These are phyloP conservation scores for Nestor notabilis DNA, from an alignment of 2,113 vertebrate species.

Conservation along the genomic window DNA sequence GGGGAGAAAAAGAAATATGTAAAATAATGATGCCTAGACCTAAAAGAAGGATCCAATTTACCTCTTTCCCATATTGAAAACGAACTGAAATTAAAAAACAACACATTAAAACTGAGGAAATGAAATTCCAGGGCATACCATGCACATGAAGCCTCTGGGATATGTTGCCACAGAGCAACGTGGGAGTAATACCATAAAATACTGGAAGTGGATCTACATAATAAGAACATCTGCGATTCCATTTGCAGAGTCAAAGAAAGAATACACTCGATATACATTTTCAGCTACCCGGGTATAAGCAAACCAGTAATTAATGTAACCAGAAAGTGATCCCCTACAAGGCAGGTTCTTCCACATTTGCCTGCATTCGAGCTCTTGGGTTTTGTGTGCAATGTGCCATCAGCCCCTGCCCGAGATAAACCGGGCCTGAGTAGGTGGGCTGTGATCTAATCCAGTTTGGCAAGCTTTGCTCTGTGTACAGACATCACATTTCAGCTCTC, in stretches of 20 bases:
- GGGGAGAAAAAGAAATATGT: neutral
- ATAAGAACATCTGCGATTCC: constrained; percentile 1
- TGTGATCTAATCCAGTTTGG: constrained; percentile 9
- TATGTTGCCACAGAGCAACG: neutral
- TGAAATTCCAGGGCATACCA: constrained; percentile 22
- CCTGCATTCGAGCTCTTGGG: neutral
- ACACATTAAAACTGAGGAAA: constrained; percentile 45
- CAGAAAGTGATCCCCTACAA: neutral
- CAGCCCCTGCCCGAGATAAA: neutral
- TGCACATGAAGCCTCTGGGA: constrained; percentile 1
- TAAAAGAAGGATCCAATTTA: neutral
- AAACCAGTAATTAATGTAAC: neutral
- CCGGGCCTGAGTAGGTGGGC: constrained; percentile 34
- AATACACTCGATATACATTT: neutral
- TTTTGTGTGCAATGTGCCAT: neutral
- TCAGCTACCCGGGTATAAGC: neutral
- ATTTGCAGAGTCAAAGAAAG: neutral
- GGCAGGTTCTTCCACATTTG: neutral
- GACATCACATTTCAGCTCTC: neutral
- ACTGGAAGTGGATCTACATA: constrained; percentile 14
- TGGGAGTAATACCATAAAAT: constrained; percentile 43
- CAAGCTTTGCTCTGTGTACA: neutral
- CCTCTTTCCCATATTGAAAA: constrained; percentile 2
- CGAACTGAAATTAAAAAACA: constrained; percentile 51
- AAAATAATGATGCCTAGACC: neutral